These are phyloP conservation scores for Etheostoma spectabile DNA, from an alignment of 2,113 vertebrate species.

Conservation along the genomic window DNA sequence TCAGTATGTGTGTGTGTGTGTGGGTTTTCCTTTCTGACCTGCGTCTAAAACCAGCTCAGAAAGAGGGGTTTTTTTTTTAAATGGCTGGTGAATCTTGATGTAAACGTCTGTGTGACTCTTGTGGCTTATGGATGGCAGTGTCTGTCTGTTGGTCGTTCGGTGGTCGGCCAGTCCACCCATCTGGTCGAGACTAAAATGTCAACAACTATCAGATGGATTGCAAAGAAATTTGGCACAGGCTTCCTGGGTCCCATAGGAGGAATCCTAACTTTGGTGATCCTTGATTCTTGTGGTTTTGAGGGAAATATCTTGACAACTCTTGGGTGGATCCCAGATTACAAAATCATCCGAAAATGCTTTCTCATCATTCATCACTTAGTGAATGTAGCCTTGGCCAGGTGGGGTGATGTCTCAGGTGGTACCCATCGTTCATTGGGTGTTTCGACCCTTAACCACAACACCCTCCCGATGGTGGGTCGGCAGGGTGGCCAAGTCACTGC, in stretches of 20 bases:
- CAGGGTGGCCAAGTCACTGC: too few species aligned
- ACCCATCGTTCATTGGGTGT: too few species aligned
- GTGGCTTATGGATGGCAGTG: not conserved
- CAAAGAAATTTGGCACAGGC: not conserved
- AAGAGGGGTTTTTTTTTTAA: conserved; percentile 6
- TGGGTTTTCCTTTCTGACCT: conserved; percentile 41
- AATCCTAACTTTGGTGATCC: not conserved
- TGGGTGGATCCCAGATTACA: too few species aligned
- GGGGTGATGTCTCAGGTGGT: too few species aligned
- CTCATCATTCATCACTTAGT: too few species aligned
- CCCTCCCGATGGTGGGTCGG: too few species aligned
- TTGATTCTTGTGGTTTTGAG: not conserved
- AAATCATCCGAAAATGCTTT: too few species aligned
- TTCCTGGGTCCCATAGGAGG: not conserved
- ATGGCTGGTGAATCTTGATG: conserved; percentile 31
- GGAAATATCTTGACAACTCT: not conserved
- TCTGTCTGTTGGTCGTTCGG: too few species aligned
- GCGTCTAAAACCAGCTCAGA: conserved; percentile 37
- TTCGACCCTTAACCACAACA: too few species aligned
- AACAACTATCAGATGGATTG: not conserved
- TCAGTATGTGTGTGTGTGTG: conserved; percentile 21
- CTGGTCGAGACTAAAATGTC: not conserved
- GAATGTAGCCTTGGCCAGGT: too few species aligned
- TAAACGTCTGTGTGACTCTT: not conserved
- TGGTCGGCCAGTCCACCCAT: not conserved